Percentiles rank a stretch among this genome's conserved stretches.
These are phyloP conservation scores for Anser brachyrhynchus DNA, from an alignment of 2,113 vertebrate genomes.

Conservation along the genomic window DNA sequence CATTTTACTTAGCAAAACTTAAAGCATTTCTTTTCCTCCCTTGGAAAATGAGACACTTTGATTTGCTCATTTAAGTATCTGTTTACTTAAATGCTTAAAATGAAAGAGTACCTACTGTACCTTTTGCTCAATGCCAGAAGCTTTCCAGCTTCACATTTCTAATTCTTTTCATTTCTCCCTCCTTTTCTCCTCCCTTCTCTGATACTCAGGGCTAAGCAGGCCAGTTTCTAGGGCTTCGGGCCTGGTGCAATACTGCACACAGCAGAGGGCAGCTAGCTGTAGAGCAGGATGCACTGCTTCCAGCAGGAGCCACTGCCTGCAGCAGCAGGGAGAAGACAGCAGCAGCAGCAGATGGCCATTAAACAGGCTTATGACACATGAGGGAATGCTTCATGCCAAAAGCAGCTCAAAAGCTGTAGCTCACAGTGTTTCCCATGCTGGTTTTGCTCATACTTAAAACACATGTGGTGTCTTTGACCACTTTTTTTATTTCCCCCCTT, in stretches of 20 bases:
- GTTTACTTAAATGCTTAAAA: accelerated
- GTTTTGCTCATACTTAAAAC: not conserved
- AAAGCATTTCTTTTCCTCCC: not conserved
- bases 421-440: not conserved
- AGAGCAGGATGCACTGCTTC: accelerated
- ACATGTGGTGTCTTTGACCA: not conserved
- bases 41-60: not conserved
- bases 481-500: not conserved
- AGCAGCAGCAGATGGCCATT: not conserved
- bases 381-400: not conserved
- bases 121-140: not conserved
- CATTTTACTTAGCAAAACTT: not conserved
- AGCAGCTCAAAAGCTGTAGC: not conserved
- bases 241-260: not conserved
- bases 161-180: not conserved
- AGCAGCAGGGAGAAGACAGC: not conserved
- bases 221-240: not conserved
- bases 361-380: not conserved
- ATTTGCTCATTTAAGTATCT: not conserved
- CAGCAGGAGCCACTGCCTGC: not conserved
- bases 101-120: not conserved
- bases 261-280: not conserved
- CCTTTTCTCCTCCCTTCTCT: not conserved
- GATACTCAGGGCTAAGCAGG: accelerated
- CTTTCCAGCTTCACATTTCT: not conserved